phyloP scores from a whole-genome alignment of 2,888 invertebrate genomes.

The Iphiclides podalirius region DNA sequence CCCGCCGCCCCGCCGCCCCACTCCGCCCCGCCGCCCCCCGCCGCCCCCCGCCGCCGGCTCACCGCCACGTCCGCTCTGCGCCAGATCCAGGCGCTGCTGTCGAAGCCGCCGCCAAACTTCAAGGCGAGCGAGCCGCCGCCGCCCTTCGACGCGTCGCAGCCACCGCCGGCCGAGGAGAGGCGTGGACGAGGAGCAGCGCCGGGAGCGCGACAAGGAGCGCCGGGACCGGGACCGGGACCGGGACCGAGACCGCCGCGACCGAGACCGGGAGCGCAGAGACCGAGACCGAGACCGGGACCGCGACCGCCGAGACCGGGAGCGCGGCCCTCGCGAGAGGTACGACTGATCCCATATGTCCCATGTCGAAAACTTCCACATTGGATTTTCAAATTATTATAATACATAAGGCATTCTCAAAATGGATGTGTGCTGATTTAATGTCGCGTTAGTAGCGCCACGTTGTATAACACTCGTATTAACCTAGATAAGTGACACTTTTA shows the following conservation, averaged over 20 bases:
- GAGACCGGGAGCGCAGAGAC: conserved; percentile 39
- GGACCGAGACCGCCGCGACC: conserved; percentile 43
- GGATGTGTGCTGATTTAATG: too few species aligned
- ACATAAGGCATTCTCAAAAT: too few species aligned
- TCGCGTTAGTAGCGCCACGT: too few species aligned
- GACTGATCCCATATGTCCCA: too few species aligned
- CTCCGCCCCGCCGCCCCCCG: too few species aligned
- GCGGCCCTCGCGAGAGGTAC: conserved; percentile 31
- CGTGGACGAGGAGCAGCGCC: too few species aligned
- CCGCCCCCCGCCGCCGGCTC: too few species aligned
- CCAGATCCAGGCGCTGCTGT: conserved; percentile 77
- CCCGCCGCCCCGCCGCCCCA: too few species aligned
- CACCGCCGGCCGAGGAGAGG: conserved; percentile 43
- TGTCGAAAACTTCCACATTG: too few species aligned
- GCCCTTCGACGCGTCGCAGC: conserved; percentile 48
- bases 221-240: conserved; percentile 48
- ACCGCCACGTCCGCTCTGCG: not conserved
- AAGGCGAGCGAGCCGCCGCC: conserved; percentile 66
- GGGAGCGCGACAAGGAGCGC: conserved; percentile 45
- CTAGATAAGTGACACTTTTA: too few species aligned
- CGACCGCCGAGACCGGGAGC: conserved; percentile 41
- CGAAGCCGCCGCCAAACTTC: conserved; percentile 72
- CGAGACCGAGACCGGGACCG: conserved; percentile 32
- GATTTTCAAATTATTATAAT: too few species aligned
- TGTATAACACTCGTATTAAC: too few species aligned